phyloP scores from a whole-genome alignment of 2,797 vertebrate species.

The Argya squamiceps region DNA sequence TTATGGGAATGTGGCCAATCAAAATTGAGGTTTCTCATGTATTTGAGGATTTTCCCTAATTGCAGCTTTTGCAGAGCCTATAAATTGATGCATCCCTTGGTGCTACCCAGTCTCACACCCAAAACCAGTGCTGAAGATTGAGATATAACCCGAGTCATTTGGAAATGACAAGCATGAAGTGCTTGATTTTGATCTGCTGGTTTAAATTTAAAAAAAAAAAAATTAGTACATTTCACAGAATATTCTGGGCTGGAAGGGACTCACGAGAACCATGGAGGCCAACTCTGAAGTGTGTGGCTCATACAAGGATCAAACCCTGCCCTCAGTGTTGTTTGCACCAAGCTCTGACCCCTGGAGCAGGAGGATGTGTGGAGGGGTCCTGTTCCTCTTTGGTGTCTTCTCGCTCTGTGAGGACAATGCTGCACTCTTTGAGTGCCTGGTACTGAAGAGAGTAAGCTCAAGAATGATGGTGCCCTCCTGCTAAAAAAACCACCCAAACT shows the following conservation, averaged over 20 bases:
- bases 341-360: neutral
- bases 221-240: neutral
- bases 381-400: neutral
- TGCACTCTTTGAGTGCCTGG: neutral
- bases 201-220: neutral
- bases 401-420: neutral
- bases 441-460: neutral
- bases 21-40: neutral
- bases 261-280: fast-evolving
- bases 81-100: neutral
- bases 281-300: neutral
- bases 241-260: neutral
- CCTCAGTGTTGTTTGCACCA: neutral
- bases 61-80: neutral
- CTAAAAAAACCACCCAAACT: neutral
- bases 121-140: neutral
- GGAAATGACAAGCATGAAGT: conserved; percentile 2
- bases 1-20: neutral
- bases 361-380: neutral
- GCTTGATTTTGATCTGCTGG: neutral
- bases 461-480: neutral
- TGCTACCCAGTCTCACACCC: neutral
- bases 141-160: neutral
- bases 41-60: conserved; percentile 30
- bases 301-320: neutral